phyloP scores from a whole-genome alignment of 30 jellyfish, hydroid and myxozoan genomes.

The Chrysaora quinquecirrha region DNA sequence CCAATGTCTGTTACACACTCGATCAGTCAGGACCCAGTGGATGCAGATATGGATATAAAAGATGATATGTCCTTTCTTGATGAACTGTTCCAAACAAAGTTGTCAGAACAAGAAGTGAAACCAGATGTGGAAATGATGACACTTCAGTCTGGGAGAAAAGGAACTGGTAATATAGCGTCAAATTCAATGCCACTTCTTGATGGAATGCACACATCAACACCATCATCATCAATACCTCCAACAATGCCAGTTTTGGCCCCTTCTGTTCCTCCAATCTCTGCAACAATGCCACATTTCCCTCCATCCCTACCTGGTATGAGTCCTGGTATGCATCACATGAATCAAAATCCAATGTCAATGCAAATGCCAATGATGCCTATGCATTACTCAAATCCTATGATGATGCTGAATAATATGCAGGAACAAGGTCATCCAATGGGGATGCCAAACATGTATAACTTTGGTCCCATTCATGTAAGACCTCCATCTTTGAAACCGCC shows the following conservation, averaged over 20 bases:
- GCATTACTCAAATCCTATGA: conserved; percentile 45
- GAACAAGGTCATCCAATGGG: neutral
- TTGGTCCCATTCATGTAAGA: conserved; percentile 47
- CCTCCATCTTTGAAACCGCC: conserved; percentile 55
- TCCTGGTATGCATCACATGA: conserved; percentile 49
- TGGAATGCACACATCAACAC: conserved; percentile 65
- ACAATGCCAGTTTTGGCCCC: conserved; percentile 64
- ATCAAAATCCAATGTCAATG: conserved; percentile 49
- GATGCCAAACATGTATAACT: conserved; percentile 37
- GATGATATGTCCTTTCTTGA: conserved; percentile 63
- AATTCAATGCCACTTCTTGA: conserved; percentile 65
- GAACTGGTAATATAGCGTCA: conserved; percentile 31
- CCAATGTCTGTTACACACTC: conserved; percentile 44
- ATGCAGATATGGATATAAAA: conserved; percentile 49
- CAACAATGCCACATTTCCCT: conserved; percentile 41
- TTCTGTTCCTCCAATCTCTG: conserved; percentile 57
- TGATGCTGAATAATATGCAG: conserved; percentile 30
- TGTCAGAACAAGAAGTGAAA: conserved; percentile 50
- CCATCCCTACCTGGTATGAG: conserved; percentile 11
- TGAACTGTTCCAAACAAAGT: conserved; percentile 50
- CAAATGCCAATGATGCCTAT: conserved; percentile 30
- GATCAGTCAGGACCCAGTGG: conserved; percentile 3
- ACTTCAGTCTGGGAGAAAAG: conserved; percentile 28
- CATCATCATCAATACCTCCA: conserved; percentile 66
- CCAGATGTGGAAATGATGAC: conserved; percentile 21